Base-by-base conservation (phyloP, 2,888 invertebrate species). In the Hydropsyche betteni region DNA sequence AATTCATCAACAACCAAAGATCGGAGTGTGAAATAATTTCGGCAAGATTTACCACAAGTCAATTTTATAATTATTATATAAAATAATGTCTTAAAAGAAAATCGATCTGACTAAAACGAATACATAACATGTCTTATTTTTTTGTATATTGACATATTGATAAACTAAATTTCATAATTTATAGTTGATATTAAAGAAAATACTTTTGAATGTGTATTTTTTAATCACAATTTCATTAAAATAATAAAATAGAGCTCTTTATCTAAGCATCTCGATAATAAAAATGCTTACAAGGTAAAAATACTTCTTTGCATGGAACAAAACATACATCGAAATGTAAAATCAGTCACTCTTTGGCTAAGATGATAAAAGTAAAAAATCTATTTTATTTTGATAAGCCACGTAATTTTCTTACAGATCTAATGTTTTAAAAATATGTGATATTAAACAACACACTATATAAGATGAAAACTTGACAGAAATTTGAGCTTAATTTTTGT, bases 201-300 rank as follows among this genome's bases (percentile, higher is more conserved):
- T 58, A 24, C 24, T 58, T 58, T 24, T 24, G 8, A 24, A 10
- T 44, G 10, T 44, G 44, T 10, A 44, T 44, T 44, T 44, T 44
- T 44, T 10, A 44, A 44, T 44, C 44, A 44, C 44, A 44, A 44
- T 2, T 77, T 77, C 24, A 75, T 78, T 78, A 79, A 76, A 80
- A 79, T 77, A 77, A 80, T 80, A 80, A 80, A 81, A 79, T 80
- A 81, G 81, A 81, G 81, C 80, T 80, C 79, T 79, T 79, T 76
- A 76, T 75, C 80, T 80, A 78, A 81, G 80, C 80, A 80, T 80
- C 78, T 80, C 79, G 76, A 8, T 64, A 70, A 69, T 64, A 72
- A 69, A 74, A 64, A 58, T 77, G 69, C 61, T 74, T 78, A 75
- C 75, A 74, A 74, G 58, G 64, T 73, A 51, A 69, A 74, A 76